These are phyloP conservation scores for Phrixothrix hirtus DNA, from an alignment of 2,888 invertebrate genomes.

Conservation along the genomic window DNA sequence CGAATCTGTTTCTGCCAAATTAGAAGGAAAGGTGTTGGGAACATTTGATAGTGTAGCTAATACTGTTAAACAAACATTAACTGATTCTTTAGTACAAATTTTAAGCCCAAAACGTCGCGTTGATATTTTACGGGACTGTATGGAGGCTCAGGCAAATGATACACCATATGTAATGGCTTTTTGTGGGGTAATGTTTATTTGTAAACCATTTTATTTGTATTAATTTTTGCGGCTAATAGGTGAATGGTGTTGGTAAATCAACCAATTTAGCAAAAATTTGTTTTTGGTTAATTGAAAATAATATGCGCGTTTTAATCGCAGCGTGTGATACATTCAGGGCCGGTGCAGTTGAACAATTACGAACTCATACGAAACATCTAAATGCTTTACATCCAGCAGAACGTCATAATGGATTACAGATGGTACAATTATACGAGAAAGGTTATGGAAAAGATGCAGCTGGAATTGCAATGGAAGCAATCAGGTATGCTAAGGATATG, in stretches of 20 bases:
- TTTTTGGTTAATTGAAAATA: slow-evolving; percentile 99
- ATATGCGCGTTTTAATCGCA: slow-evolving; percentile 92
- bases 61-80: slow-evolving; percentile 85
- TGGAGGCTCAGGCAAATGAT: slow-evolving; percentile 79
- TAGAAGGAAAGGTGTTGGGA: slow-evolving; percentile 91
- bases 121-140: slow-evolving; percentile 93
- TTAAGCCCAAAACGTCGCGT: slow-evolving; percentile 93
- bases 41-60: slow-evolving; percentile 93
- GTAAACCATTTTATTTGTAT: too few species aligned
- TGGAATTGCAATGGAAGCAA: slow-evolving; percentile 97
- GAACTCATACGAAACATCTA: slow-evolving; percentile 91
- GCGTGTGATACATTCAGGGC: slow-evolving; percentile 99
- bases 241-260: slow-evolving; percentile 97
- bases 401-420: slow-evolving; percentile 69
- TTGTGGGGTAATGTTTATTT: slow-evolving; percentile 84
- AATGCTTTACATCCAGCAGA: slow-evolving; percentile 90
- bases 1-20: slow-evolving; percentile 85
- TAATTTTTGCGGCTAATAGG: too few species aligned
- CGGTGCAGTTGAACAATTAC: slow-evolving; percentile 96
- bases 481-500: slow-evolving; percentile 81
- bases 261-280: slow-evolving; percentile 99
- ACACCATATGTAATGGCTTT: slow-evolving; percentile 95
- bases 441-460: slow-evolving; percentile 99
- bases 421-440: slow-evolving; percentile 97
- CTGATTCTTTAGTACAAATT: slow-evolving; percentile 90